Percentiles rank a stretch among this genome's conserved stretches.
These are phyloP conservation scores for Mus pahari DNA, from an alignment of 2,113 vertebrate species.

Conservation along the genomic window DNA sequence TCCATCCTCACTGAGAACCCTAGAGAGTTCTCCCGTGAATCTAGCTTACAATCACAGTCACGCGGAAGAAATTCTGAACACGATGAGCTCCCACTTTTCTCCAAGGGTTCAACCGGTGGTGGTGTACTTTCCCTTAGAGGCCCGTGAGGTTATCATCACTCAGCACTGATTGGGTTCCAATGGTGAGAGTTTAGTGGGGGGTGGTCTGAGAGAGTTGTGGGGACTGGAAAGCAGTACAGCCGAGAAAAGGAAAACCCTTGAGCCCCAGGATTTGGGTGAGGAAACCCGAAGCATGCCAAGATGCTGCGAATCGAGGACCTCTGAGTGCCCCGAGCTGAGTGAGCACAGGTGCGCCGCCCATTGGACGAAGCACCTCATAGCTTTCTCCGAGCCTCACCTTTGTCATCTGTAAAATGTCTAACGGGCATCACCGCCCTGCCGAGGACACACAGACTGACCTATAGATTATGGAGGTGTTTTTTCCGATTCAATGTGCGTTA, in stretches of 20 bases:
- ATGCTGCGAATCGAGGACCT: no score
- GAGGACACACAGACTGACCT: not conserved
- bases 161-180: fast-evolving
- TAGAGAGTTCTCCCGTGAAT: not conserved
- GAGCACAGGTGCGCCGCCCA: not conserved
- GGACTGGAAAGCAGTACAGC: not conserved
- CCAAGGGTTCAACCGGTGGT: fast-evolving
- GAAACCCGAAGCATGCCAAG: no score
- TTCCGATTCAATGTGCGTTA: not conserved
- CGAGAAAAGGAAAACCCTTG: no score
- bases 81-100: fast-evolving
- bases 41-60: not conserved
- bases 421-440: no score
- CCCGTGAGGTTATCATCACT: not conserved
- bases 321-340: not conserved
- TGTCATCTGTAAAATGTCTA: not conserved
- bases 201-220: not conserved
- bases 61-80: not conserved
- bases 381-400: not conserved
- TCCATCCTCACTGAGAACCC: not conserved
- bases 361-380: not conserved
- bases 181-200: not conserved
- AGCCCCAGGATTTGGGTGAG: no score
- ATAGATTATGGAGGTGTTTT: not conserved
- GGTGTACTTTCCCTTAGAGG: fast-evolving